phyloP scores from a whole-genome alignment of 2,888 invertebrate genomes.

The Tetragonula carbonaria region DNA sequence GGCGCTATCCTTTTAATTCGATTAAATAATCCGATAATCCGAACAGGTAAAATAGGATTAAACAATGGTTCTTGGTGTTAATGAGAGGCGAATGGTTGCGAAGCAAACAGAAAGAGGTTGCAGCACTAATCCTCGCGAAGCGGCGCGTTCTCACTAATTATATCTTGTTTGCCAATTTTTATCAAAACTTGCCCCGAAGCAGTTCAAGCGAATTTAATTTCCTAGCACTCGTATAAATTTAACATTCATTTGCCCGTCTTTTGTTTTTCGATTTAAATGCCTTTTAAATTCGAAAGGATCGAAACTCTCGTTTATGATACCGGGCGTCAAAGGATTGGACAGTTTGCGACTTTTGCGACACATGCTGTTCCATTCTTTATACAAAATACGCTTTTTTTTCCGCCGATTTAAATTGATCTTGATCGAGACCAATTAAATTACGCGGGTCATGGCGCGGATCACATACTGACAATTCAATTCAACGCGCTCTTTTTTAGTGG shows the following conservation, averaged over 20 bases:
- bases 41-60: constrained; percentile 49
- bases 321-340: background rate
- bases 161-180: constrained; percentile 29
- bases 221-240: background rate
- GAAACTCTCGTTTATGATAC: constrained; percentile 3
- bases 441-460: constrained; percentile 17
- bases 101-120: constrained; percentile 40
- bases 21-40: constrained; percentile 68
- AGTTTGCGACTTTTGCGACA: background rate
- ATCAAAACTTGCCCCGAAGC: constrained; percentile 4
- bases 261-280: background rate
- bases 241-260: background rate
- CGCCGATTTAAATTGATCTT: constrained; percentile 30
- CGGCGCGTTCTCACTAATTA: constrained; percentile 14
- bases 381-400: constrained; percentile 15
- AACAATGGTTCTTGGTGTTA: constrained; percentile 59
- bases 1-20: constrained; percentile 63
- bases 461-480: constrained; percentile 31
- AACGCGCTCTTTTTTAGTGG: background rate
- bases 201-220: constrained; percentile 41
- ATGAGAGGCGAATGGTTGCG: constrained; percentile 47
- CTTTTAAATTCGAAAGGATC: background rate
- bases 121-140: constrained; percentile 37
- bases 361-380: background rate
- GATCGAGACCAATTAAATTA: constrained; percentile 41